Evolutionary conservation across 2,113 vertebrate species (phyloP).

Genomic region (Prunella himalayana): DNA sequence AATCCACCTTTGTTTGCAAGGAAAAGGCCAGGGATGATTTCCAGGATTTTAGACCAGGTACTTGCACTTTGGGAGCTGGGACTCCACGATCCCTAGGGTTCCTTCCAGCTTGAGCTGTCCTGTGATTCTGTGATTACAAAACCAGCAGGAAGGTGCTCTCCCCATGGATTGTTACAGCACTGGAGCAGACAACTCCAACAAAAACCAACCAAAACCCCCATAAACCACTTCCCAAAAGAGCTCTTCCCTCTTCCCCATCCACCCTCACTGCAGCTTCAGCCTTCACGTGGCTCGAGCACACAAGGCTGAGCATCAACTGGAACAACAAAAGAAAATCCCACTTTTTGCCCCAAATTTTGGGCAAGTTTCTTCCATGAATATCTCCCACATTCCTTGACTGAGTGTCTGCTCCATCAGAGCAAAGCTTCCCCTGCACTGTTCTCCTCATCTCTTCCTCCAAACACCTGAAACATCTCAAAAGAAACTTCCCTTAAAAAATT

Average conservation of each 20-base stretch:
- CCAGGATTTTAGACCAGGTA: neutral
- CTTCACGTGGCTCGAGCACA: neutral
- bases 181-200: neutral
- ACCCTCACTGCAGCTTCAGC: rapidly evolving
- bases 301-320: neutral
- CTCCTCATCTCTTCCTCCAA: neutral
- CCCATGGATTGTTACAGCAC: neutral
- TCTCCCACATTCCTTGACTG: rapidly evolving
- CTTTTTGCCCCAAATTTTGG: neutral
- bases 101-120: neutral
- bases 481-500: neutral
- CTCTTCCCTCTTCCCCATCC: neutral
- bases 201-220: neutral
- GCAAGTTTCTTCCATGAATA: neutral
- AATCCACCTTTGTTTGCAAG: neutral
- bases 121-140: neutral
- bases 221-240: neutral
- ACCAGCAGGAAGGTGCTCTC: neutral
- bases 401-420: neutral
- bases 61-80: neutral
- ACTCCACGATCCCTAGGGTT: rapidly evolving
- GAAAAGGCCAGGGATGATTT: neutral
- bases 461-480: neutral
- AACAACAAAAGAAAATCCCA: neutral
- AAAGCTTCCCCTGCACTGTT: neutral